phyloP scores from a whole-genome alignment of 1,140 invertebrate species.

The Drosophila eugracilis region DNA sequence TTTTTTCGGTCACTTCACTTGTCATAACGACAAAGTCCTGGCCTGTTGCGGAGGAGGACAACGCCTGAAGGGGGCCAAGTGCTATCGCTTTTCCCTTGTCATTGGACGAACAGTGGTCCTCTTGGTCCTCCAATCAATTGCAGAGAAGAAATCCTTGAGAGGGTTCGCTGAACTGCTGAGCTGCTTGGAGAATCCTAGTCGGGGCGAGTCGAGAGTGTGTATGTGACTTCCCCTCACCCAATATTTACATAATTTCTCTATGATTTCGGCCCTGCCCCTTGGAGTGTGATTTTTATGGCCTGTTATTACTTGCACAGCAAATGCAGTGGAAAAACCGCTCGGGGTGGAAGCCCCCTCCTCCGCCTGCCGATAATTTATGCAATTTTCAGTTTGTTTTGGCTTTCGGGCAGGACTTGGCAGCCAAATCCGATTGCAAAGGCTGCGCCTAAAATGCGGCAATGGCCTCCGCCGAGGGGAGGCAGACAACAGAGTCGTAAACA shows the following conservation, averaged over 20 bases:
- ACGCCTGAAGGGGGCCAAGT: neutral
- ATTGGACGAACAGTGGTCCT: constrained; percentile 7
- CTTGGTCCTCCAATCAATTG: constrained; percentile 23
- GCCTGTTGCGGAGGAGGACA: constrained; percentile 22
- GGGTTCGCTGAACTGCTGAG: constrained; percentile 41
- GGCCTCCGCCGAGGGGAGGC: constrained; percentile 20
- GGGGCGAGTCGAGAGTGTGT: neutral
- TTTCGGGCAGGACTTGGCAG: constrained; percentile 43
- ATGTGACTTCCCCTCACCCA: constrained; percentile 27
- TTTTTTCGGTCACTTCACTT: constrained; percentile 70
- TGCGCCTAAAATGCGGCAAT: constrained; percentile 73
- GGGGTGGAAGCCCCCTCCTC: neutral
- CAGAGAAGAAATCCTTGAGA: constrained; percentile 26
- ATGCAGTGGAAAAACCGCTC: constrained; percentile 66
- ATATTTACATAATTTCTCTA: constrained; percentile 52
- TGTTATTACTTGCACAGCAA: constrained; percentile 65
- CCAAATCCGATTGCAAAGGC: constrained; percentile 13
- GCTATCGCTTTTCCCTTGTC: constrained; percentile 30
- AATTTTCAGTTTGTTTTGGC: constrained; percentile 64
- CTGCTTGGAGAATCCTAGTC: constrained; percentile 11
- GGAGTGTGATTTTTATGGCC: constrained; percentile 67
- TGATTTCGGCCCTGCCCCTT: constrained; percentile 3
- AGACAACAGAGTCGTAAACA: constrained; percentile 59
- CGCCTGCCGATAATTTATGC: constrained; percentile 62
- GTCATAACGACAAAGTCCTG: constrained; percentile 66